Percentiles rank a stretch among this genome's conserved stretches.
Evolutionary conservation across 2,113 vertebrate species (phyloP).

Genomic region (Camelus bactrianus): DNA sequence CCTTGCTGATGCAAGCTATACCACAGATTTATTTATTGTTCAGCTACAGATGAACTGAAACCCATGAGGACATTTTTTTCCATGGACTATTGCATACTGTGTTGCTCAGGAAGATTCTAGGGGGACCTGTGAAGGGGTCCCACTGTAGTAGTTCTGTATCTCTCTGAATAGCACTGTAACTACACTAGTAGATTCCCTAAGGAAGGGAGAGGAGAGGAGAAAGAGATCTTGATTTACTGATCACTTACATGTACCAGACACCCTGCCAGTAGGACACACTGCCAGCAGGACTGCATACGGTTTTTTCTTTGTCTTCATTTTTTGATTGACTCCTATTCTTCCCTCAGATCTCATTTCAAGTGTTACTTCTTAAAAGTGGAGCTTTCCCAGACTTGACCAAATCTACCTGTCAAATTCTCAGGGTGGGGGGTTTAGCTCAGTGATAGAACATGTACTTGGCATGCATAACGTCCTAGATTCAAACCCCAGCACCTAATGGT

Average conservation of each 20-base stretch:
- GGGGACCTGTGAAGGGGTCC: not conserved
- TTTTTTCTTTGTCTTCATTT: not conserved
- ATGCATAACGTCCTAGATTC: no score
- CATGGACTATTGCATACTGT: not conserved
- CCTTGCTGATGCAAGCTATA: not conserved
- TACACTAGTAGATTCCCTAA: not conserved
- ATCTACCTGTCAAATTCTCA: not conserved
- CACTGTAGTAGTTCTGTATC: not conserved
- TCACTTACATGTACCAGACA: not conserved
- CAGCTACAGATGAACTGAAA: not conserved
- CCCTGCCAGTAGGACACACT: not conserved
- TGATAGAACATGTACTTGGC: no score
- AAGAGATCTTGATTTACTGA: not conserved
- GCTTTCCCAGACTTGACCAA: not conserved
- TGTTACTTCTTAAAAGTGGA: not conserved
- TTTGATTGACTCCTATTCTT: not conserved
- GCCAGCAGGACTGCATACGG: not conserved
- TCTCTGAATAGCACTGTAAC: not conserved
- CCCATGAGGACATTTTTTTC: not conserved
- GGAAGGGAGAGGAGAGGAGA: not conserved
- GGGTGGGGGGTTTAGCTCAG: not conserved
- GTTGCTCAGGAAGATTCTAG: not conserved
- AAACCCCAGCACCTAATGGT: not conserved
- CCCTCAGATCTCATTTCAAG: not conserved
- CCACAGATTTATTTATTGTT: not conserved